These are phyloP conservation scores for Trypoxylus dichotomus DNA, from an alignment of 1,140 invertebrate species.

Conservation along the genomic window DNA sequence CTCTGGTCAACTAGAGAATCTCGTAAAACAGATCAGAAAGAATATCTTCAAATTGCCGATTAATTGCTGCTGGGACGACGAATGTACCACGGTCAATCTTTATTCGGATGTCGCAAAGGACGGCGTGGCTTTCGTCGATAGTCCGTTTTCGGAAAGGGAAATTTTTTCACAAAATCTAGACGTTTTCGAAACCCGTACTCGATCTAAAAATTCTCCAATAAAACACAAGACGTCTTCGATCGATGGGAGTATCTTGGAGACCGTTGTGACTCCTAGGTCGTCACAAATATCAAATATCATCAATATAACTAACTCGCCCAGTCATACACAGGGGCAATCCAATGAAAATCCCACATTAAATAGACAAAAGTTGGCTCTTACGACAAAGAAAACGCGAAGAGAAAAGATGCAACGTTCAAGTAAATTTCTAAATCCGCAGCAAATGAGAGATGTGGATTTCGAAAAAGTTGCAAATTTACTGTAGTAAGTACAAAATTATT, in stretches of 20 bases:
- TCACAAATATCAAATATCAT: not conserved
- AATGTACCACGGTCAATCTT: not conserved
- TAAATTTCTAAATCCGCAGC: not conserved
- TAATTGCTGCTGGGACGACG: conserved; percentile 19
- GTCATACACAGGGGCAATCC: not conserved
- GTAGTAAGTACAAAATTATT: not conserved
- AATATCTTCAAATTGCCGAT: conserved; percentile 19
- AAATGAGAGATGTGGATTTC: conserved; percentile 3
- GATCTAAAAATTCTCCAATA: not conserved
- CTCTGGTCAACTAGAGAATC: conserved; percentile 3
- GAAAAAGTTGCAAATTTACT: not conserved
- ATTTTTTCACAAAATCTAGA: conserved; percentile 9
- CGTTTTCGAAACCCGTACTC: not conserved
- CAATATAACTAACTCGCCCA: not conserved
- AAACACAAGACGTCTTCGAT: not conserved
- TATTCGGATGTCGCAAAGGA: not conserved
- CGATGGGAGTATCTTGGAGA: not conserved
- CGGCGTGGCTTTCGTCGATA: not conserved
- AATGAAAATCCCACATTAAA: not conserved
- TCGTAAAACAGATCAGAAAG: conserved; percentile 2
- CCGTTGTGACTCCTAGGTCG: not conserved
- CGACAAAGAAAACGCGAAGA: not conserved
- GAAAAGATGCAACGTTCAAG: not conserved
- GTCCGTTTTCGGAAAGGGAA: not conserved
- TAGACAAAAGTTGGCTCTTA: not conserved